Evolutionary conservation across 2,888 invertebrate genomes (phyloP), one percentile per base, ranked within the genome.

Genomic region (Anarsia innoxiella): DNA sequence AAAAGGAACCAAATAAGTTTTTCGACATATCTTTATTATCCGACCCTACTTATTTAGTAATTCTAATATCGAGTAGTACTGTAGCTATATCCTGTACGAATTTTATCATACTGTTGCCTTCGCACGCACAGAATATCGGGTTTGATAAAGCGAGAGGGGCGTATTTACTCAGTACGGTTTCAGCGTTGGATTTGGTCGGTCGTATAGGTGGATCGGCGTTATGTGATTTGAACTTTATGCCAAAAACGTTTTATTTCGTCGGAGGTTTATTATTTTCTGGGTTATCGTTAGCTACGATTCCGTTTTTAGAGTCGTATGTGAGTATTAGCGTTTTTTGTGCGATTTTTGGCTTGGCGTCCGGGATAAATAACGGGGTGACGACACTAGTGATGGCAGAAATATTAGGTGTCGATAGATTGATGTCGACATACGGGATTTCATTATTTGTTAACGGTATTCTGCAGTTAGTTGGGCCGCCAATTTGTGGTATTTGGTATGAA

Each of bases 1-100:
- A 64, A 1, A 60, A 59, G 0, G 71, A 71, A 12, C 66, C 69
- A 0, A 87, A 87, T 33, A 92, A 90, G 54, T 91, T 93, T 56
- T 92, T 94, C 51, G 94, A 94, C 55, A 60, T 92, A 1, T 86
- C 88, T 1, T 72, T 95, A 0, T 66, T 95, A 0, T 88, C 77
- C 41, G 93, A 95, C 61, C 93, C 94, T 0, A 84, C 93, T 12
- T 95, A 94, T 56, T 79, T 94, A 36, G 89, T 95, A 0, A 93
- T 95, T 36, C 66, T 95, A 4, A 87, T 94, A 41, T 94, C 94
- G 0, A 93, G 93, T 55, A 93, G 92, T 30, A 93, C 94, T 0
- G 94, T 93, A 30, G 95, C 94, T 2, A 93, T 95, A 40, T 93
- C 94, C 16, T 94, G 94, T 49, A 94, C 94, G 0, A 95, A 95